Conservation (phyloP, 2,888 invertebrate genomes). For the Eugnorisma glareosa region DNA sequence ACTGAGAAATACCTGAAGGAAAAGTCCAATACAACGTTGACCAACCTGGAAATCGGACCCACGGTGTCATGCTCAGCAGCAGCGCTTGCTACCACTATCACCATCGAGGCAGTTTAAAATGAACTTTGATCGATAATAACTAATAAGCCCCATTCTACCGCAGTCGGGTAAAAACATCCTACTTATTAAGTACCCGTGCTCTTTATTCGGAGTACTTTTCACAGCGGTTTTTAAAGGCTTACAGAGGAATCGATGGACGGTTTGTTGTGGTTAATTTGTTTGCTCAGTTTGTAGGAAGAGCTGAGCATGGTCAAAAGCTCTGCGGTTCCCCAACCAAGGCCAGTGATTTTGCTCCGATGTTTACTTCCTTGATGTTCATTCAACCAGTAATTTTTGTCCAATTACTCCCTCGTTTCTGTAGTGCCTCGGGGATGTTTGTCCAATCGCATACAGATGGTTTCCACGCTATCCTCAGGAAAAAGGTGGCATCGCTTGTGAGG, state of each 20-base stretch:
- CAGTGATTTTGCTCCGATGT: background rate
- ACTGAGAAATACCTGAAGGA: background rate
- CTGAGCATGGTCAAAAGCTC: slow-evolving; percentile 8
- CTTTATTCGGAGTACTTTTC: slow-evolving; percentile 35
- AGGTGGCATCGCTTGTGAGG: too few species aligned
- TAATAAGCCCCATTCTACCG: background rate
- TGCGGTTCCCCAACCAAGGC: background rate
- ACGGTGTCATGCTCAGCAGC: background rate
- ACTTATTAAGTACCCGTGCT: slow-evolving; percentile 30
- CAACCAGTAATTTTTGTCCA: background rate
- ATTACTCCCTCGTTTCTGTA: too few species aligned
- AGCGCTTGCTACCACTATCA: background rate
- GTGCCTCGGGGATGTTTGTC: too few species aligned
- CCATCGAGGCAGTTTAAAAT: background rate
- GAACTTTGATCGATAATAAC: background rate
- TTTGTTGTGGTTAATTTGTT: slow-evolving; percentile 58
- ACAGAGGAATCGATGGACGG: slow-evolving; percentile 37
- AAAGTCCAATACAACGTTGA: background rate
- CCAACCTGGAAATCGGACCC: background rate
- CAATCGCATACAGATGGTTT: too few species aligned
- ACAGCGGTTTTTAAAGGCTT: slow-evolving; percentile 53
- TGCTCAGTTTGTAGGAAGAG: slow-evolving; percentile 42
- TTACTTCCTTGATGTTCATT: background rate
- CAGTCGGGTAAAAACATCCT: slow-evolving; percentile 6
- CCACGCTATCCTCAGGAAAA: too few species aligned